phyloP scores from a whole-genome alignment of 2,888 invertebrate species.

The Argyra leucocephala region DNA sequence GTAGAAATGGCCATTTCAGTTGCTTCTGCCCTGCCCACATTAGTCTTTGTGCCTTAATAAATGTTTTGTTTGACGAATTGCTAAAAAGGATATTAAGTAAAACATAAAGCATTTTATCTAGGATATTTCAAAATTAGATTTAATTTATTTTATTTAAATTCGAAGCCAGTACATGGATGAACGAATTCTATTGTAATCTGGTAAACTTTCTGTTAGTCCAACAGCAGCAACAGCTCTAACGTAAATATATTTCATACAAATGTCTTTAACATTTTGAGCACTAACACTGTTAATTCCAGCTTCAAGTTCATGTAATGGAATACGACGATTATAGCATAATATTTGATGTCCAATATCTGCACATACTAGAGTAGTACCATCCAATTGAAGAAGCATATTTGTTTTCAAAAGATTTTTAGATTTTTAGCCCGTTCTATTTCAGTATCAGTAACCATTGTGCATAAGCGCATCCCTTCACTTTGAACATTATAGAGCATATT shows the following conservation, averaged over 20 bases:
- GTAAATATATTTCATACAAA: conserved; percentile 78
- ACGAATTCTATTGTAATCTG: conserved; percentile 73
- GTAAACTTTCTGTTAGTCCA: conserved; percentile 75
- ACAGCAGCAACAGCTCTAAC: conserved; percentile 80
- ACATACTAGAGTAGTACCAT: conserved; percentile 88
- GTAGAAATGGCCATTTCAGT: too few relatives aligned
- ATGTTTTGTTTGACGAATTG: too few relatives aligned
- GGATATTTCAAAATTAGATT: too few relatives aligned
- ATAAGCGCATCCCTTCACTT: conserved; percentile 76
- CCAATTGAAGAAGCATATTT: conserved; percentile 85
- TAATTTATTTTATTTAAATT: conserved; percentile 47
- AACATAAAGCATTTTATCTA: too few relatives aligned
- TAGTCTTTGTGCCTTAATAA: too few relatives aligned
- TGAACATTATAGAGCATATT: conserved; percentile 64
- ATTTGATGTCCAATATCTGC: conserved; percentile 95
- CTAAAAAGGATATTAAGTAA: too few relatives aligned
- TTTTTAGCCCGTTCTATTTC: conserved; percentile 88
- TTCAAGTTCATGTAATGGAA: conserved; percentile 83
- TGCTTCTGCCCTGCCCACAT: too few relatives aligned
- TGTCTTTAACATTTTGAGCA: conserved; percentile 67
- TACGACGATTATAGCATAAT: conserved; percentile 83
- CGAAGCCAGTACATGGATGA: conserved; percentile 74
- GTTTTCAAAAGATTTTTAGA: conserved; percentile 70
- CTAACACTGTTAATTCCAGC: conserved; percentile 76
- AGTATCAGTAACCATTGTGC: conserved; percentile 70